Conservation (phyloP, 2,888 invertebrate genomes). For the Agrochola litura region DNA sequence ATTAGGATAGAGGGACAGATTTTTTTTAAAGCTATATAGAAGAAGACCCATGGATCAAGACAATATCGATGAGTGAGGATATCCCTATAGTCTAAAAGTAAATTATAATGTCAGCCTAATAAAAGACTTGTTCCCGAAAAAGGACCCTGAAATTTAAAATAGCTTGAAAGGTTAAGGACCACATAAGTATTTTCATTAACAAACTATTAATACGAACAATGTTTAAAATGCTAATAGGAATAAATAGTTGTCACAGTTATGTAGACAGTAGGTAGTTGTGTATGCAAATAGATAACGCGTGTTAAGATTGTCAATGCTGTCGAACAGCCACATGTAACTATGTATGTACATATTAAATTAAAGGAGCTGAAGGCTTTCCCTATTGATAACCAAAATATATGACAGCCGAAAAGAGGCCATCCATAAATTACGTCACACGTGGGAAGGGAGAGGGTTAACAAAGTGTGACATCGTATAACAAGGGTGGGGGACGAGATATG, state of each 20-base stretch:
- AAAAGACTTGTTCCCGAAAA: neutral
- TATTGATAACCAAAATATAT: constrained; percentile 1
- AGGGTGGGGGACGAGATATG: neutral
- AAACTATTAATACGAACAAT: constrained; percentile 29
- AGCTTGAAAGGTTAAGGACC: constrained; percentile 11
- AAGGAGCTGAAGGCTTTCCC: constrained; percentile 18
- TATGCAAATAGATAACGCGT: constrained; percentile 51
- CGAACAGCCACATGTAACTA: constrained; percentile 1
- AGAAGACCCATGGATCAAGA: neutral
- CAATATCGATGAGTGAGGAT: too few species aligned
- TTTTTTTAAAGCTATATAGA: neutral
- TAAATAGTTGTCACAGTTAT: constrained; percentile 27
- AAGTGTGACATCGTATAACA: neutral
- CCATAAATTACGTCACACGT: neutral
- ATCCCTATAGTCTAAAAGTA: too few species aligned
- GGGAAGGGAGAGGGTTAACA: too few species aligned
- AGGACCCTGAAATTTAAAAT: neutral
- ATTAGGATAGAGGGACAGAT: neutral
- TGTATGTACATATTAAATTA: constrained; percentile 36
- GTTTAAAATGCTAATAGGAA: constrained; percentile 29
- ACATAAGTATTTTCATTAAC: constrained; percentile 19
- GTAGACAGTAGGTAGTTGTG: constrained; percentile 18
- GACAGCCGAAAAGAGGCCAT: neutral
- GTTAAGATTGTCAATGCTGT: constrained; percentile 67
- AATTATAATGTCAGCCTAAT: neutral